Percentiles rank a stretch among this genome's conserved stretches.
phyloP scores from a whole-genome alignment of 2,888 invertebrate genomes.

The Alentia gelatinosa region DNA sequence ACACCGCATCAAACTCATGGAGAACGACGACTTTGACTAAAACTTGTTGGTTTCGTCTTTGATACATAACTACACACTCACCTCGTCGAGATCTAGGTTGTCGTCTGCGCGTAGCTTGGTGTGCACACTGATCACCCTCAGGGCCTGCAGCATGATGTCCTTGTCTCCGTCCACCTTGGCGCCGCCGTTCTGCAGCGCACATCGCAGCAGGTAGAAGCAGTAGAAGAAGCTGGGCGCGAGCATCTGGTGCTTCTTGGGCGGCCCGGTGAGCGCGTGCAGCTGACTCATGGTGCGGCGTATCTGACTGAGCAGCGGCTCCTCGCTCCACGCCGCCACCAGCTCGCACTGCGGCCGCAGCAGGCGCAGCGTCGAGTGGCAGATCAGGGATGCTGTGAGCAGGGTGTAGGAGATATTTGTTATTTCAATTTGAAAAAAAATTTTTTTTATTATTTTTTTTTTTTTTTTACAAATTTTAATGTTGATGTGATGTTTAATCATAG shows the following conservation, averaged over 20 bases:
- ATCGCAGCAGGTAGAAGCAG: constrained; percentile 87
- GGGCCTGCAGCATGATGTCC: constrained; percentile 72
- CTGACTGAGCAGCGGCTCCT: constrained; percentile 85
- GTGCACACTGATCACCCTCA: constrained; percentile 83
- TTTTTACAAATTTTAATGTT: no score
- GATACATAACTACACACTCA: background rate
- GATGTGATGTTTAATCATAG: no score
- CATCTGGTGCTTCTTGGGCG: constrained; percentile 72
- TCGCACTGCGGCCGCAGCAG: constrained; percentile 90
- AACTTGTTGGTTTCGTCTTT: no score
- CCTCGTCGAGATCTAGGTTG: constrained; percentile 54
- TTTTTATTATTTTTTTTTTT: no score
- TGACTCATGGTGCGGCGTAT: constrained; percentile 85
- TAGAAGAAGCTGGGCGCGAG: constrained; percentile 91
- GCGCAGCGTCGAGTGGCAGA: constrained; percentile 88
- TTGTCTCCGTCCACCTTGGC: constrained; percentile 70
- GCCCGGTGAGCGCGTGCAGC: constrained; percentile 75
- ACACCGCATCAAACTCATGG: no score
- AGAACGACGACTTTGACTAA: no score
- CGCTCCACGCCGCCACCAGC: constrained; percentile 89
- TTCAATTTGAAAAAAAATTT: background rate
- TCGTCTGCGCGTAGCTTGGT: constrained; percentile 84
- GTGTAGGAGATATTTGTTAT: constrained; percentile 10
- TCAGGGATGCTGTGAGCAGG: constrained; percentile 81
- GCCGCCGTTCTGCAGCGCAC: constrained; percentile 38